phyloP scores from a whole-genome alignment of 64 coral and sea anemone genomes.

The Porites australiensis region DNA sequence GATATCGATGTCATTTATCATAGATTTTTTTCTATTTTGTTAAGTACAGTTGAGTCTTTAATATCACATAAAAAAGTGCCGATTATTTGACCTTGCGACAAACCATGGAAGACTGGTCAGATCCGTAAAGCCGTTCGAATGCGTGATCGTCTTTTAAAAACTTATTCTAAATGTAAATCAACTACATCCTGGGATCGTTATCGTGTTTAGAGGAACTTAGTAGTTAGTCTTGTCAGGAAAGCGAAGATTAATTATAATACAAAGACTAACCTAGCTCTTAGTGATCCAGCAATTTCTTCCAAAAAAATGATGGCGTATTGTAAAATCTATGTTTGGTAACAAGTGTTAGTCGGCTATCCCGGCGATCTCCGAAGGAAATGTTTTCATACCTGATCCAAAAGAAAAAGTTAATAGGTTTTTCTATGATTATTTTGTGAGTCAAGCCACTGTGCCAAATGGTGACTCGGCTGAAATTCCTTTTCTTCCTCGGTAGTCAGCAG shows the following conservation, averaged over 20 bases:
- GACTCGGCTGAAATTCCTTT: not conserved
- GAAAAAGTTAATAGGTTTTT: not conserved
- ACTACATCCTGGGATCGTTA: not conserved
- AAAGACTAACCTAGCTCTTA: not conserved
- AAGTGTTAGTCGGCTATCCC: no score
- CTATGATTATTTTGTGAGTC: not conserved
- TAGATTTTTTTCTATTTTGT: not conserved
- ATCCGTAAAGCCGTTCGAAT: slow-evolving; percentile 20
- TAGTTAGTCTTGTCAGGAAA: no score
- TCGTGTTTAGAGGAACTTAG: not conserved
- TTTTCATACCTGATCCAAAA: slow-evolving; percentile 8
- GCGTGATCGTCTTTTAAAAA: slow-evolving; percentile 10
- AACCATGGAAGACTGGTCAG: not conserved
- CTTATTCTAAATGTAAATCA: not conserved
- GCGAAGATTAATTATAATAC: not conserved
- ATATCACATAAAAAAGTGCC: not conserved
- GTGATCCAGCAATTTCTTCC: not conserved
- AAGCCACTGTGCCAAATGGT: not conserved
- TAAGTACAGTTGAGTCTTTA: not conserved
- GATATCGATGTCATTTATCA: not conserved
- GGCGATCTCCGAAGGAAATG: not conserved
- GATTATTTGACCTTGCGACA: not conserved
- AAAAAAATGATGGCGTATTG: not conserved
- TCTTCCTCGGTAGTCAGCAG: not conserved
- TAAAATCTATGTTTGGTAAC: not conserved